Evolutionary conservation across 2,113 vertebrate genomes (phyloP), one percentile per base, ranked within the genome.

Genomic region (Meles meles): DNA sequence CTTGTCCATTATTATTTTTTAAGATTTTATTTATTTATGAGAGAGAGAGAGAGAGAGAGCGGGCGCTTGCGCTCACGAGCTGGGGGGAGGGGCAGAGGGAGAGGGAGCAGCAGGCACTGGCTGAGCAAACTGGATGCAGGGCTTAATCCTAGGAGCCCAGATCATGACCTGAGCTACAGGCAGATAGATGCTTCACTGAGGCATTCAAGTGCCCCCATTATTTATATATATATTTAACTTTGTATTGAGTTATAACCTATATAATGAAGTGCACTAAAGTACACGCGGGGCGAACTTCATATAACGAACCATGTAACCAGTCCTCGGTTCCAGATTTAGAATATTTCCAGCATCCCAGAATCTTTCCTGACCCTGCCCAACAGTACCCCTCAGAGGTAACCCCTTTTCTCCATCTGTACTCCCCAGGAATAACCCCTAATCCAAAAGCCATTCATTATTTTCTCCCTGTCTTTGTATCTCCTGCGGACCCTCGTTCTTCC

Each of bases 401-500:
- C 72, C 25, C 44, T 74, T 59, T 86, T 37, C 81, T 25, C 61
- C 29, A n/a, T 52, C 34, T 23, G 3, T 61, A n/a, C 15, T 44
- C 52, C 72, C 31, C 42, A 52, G 71, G 67, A 17, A 6, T 52
- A 65, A 52, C 7, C 6, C 57, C 39, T 61, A 5, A 20, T 81
- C 52, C 7, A 2, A 85, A 61, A 59, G 71, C 63, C 3, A 0
- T 14, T 80, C 72, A 47, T 59, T 21, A 65, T 37, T n/a, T 81
- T 27, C 52, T 87, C 59, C 42, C 14, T 4, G 59, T 90, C 37
- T 72, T 77, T 0, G 63, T 90, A 0, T 97, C 97, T 39, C 85
- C 89, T 3, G 95, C 97, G 11, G 97, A 76, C 7, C 98, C 98
- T 47, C 94, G 98, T 25, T 98, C 98, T 65, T 98, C 98, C 47